Conservation (phyloP, 1,140 invertebrate genomes). For the Diuraphis noxia region DNA sequence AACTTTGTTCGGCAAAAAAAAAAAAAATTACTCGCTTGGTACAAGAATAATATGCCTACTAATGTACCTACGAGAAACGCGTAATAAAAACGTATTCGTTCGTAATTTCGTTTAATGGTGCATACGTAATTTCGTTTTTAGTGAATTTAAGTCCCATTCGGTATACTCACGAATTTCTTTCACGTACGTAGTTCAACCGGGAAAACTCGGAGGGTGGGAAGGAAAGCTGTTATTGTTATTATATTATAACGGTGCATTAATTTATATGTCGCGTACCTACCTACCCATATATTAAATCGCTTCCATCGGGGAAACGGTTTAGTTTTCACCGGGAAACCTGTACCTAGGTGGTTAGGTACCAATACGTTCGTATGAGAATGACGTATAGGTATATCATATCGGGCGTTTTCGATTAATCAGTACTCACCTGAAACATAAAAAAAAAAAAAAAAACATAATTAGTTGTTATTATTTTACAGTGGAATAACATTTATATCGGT, state of each 20-base stretch:
- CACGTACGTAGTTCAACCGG: not conserved
- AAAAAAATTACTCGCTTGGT: not conserved
- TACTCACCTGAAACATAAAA: constrained; percentile 44
- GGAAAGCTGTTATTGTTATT: constrained; percentile 40
- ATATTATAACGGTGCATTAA: constrained; percentile 23
- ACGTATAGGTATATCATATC: not conserved
- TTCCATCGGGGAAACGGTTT: not conserved
- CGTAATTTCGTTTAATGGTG: constrained; percentile 35
- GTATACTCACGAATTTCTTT: constrained; percentile 14
- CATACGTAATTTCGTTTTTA: constrained; percentile 26
- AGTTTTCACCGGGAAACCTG: not conserved
- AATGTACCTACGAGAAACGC: not conserved
- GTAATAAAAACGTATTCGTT: constrained; percentile 25
- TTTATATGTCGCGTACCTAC: not conserved
- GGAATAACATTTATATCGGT: no score
- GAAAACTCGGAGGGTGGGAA: not conserved
- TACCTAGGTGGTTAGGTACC: not conserved
- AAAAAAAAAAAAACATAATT: not conserved
- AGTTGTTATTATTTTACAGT: not conserved
- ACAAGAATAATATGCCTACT: not conserved
- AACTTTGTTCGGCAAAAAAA: not conserved
- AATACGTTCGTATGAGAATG: not conserved
- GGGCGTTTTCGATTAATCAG: not conserved
- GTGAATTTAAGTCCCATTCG: not conserved
- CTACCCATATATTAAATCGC: not conserved